Conservation (phyloP, 2,797 vertebrate species). For the Spinibarbus caldwelli region DNA sequence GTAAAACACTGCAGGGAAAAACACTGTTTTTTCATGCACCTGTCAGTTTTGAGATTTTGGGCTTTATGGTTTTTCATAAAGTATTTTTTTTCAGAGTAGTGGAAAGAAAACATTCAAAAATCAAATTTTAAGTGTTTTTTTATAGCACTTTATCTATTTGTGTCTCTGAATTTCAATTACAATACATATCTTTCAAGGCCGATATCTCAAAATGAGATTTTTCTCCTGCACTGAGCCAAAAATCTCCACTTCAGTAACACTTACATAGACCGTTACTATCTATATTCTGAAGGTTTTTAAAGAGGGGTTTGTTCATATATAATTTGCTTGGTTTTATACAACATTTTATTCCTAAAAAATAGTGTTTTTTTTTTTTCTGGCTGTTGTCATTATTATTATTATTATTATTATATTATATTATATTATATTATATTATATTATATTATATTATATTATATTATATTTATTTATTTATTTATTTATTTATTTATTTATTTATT, state of each 20-base stretch:
- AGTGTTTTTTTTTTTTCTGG: too few relatives aligned
- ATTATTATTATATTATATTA: too few relatives aligned
- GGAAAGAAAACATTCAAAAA: not conserved
- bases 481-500: too few relatives aligned
- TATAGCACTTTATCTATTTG: not conserved
- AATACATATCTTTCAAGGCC: too few relatives aligned
- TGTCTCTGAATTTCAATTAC: too few relatives aligned
- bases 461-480: too few relatives aligned
- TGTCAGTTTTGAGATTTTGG: too few relatives aligned
- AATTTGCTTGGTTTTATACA: not conserved
- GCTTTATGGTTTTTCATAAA: too few relatives aligned
- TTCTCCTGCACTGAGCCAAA: not conserved
- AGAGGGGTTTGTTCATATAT: not conserved
- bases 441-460: too few relatives aligned
- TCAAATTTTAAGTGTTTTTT: not conserved
- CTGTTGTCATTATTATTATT: too few relatives aligned
- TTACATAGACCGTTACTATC: not conserved
- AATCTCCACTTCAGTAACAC: not conserved
- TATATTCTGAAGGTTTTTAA: not conserved
- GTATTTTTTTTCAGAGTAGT: not conserved
- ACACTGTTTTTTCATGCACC: too few relatives aligned
- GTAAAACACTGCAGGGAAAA: not conserved
- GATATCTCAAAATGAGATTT: not conserved
- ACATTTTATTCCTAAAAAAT: not conserved
- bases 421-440: too few relatives aligned